phyloP scores from a whole-genome alignment of 2,113 vertebrate species.

The Salvelinus alpinus region DNA sequence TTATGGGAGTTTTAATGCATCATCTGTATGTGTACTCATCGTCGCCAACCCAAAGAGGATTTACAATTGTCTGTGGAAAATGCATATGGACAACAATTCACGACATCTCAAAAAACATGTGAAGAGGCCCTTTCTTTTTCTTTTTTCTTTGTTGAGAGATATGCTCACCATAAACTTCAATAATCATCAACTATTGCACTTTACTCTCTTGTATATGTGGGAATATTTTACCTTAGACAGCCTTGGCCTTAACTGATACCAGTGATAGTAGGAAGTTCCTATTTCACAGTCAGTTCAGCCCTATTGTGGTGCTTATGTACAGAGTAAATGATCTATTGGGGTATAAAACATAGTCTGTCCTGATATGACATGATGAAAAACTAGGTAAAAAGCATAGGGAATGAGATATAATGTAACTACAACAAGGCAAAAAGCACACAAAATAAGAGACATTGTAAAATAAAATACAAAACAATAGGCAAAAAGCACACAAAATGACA shows the following conservation, averaged over 20 bases:
- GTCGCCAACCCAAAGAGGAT: constrained; percentile 53
- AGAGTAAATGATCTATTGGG: constrained; percentile 47
- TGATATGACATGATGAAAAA: constrained; percentile 32
- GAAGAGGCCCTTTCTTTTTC: constrained; percentile 24
- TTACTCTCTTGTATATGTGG: constrained; percentile 43
- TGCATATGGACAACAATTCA: constrained; percentile 30
- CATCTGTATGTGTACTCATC: constrained; percentile 74
- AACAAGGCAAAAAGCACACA: too few relatives aligned
- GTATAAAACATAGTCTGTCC: constrained; percentile 29
- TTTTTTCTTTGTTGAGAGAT: constrained; percentile 19
- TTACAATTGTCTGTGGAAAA: constrained; percentile 58
- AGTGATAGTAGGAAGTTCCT: background rate
- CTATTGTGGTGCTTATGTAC: constrained; percentile 32
- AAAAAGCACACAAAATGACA: constrained; percentile 37
- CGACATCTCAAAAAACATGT: constrained; percentile 43
- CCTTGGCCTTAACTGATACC: constrained; percentile 14
- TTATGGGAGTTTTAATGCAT: constrained; percentile 80
- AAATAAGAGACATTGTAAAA: too few relatives aligned
- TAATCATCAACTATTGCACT: constrained; percentile 23
- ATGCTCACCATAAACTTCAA: constrained; percentile 40
- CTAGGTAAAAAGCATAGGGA: constrained; percentile 43
- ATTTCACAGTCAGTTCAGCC: constrained; percentile 26
- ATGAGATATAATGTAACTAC: constrained; percentile 20
- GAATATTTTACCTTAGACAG: constrained; percentile 41
- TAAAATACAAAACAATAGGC: too few relatives aligned